phyloP scores from a whole-genome alignment of 2,113 vertebrate genomes.

The Pycnonotus jocosus region DNA sequence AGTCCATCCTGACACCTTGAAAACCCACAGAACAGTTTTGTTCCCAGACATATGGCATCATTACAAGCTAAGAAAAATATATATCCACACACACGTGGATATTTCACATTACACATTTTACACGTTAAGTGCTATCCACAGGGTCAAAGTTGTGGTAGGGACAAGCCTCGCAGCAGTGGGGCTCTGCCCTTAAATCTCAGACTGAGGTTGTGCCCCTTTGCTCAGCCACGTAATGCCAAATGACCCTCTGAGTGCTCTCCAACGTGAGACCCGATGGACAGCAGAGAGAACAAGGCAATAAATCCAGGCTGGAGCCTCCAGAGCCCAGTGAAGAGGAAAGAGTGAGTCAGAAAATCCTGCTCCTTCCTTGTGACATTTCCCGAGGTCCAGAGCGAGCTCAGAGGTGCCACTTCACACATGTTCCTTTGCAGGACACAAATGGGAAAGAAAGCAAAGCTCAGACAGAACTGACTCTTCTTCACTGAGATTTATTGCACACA shows the following conservation, averaged over 20 bases:
- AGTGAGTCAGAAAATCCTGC: neutral
- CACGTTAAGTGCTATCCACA: fast-evolving
- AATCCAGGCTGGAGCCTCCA: neutral
- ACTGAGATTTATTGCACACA: neutral
- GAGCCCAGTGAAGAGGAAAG: neutral
- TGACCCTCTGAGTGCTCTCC: neutral
- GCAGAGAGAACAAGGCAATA: neutral
- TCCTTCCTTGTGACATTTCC: neutral
- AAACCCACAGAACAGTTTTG: neutral
- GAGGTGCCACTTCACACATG: neutral
- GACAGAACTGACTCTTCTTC: neutral
- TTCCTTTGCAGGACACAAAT: neutral
- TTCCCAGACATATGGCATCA: neutral
- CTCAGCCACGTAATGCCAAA: neutral
- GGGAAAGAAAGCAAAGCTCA: neutral
- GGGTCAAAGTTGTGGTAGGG: neutral
- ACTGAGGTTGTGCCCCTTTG: neutral
- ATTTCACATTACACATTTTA: neutral
- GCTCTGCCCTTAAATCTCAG: neutral
- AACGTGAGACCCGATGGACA: neutral
- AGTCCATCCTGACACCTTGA: neutral
- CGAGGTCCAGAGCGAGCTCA: neutral
- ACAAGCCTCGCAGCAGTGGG: neutral
- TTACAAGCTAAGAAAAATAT: neutral
- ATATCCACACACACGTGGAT: no score